Evolutionary conservation across 2,888 invertebrate species (phyloP).

Genomic region (Eulithis prunata): DNA sequence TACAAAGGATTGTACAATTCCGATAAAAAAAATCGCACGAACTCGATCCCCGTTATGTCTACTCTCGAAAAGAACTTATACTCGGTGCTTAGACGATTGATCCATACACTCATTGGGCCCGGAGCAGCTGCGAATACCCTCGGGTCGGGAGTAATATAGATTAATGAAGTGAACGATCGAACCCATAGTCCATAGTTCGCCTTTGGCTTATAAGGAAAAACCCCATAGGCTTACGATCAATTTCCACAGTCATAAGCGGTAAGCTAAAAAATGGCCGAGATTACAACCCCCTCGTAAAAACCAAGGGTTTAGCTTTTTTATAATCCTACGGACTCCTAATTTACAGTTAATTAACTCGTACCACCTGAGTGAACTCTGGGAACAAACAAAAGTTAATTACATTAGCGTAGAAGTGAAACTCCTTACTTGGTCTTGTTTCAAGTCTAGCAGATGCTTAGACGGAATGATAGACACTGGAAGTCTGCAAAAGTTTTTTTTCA

Average conservation of each 20-base stretch:
- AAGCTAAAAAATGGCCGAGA: no score
- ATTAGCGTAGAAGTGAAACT: slow-evolving; percentile 10
- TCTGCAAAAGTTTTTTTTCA: no score
- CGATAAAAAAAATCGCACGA: no score
- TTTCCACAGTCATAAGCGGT: no score
- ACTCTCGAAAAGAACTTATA: not conserved
- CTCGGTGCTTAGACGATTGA: slow-evolving; percentile 7
- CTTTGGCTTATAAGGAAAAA: no score
- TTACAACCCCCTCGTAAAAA: not conserved
- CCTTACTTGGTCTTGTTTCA: not conserved
- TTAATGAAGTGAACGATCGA: slow-evolving; percentile 14
- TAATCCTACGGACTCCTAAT: slow-evolving; percentile 17
- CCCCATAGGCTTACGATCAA: no score
- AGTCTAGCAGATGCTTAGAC: no score
- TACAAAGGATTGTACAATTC: no score
- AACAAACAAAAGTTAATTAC: not conserved
- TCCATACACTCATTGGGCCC: slow-evolving; percentile 9
- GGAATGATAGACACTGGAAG: no score
- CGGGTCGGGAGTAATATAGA: slow-evolving; percentile 10
- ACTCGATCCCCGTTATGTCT: no score
- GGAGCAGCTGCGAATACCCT: slow-evolving; percentile 5
- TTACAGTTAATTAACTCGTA: slow-evolving; percentile 27
- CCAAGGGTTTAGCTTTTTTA: slow-evolving; percentile 12
- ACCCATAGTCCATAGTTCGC: not conserved
- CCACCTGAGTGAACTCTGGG: slow-evolving; percentile 17